These are phyloP conservation scores for Caligus rogercresseyi DNA, from an alignment of 1,140 invertebrate species.

Conservation along the genomic window DNA sequence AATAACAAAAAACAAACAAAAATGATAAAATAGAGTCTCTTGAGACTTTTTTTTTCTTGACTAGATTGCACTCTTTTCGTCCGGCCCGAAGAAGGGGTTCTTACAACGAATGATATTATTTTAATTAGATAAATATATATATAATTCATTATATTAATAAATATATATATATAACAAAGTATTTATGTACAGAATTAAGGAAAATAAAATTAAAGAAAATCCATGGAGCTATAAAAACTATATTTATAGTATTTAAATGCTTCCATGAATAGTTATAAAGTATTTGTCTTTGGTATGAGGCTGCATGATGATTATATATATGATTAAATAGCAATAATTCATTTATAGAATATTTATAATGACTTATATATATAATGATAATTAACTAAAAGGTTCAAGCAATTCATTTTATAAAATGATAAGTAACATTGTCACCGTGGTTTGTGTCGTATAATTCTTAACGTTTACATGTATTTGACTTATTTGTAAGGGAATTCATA, in stretches of 20 bases:
- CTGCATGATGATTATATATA: conserved; percentile 3
- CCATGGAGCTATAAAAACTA: background rate
- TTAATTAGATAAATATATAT: background rate
- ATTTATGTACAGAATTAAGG: background rate
- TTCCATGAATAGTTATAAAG: no score
- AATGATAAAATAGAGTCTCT: no score
- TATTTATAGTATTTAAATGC: background rate
- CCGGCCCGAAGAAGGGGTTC: background rate
- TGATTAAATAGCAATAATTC: no score
- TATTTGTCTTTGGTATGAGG: background rate
- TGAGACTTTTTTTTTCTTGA: no score
- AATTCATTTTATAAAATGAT: no score
- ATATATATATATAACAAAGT: background rate
- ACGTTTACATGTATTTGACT: no score
- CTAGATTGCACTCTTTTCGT: background rate
- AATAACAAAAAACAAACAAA: no score
- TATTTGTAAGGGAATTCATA: no score
- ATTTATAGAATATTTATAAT: no score
- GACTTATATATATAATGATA: no score
- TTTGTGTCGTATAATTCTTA: no score
- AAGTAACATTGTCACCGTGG: conserved; percentile 2
- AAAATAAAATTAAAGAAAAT: background rate
- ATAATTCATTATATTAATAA: background rate
- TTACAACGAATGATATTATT: background rate
- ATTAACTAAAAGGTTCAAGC: no score